A percentile compares a stretch with the other conserved stretches of the same genome.
Evolutionary conservation across 2,888 invertebrate genomes (phyloP).

Genomic region (Trachelus troglodyta): DNA sequence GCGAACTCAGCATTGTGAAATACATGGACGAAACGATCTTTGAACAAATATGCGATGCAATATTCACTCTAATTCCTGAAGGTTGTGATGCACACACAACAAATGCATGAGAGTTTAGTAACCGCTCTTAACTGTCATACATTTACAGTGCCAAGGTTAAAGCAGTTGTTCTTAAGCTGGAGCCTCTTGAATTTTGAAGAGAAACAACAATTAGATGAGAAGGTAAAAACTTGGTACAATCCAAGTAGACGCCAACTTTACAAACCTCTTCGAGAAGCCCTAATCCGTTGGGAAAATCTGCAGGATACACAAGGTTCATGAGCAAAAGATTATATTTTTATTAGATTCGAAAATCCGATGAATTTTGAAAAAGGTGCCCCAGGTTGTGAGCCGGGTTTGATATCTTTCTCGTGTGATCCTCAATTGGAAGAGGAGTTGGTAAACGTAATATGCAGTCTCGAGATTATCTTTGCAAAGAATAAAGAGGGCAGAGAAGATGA

Average conservation of each 20-base stretch:
- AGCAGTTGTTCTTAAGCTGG: conserved; percentile 39
- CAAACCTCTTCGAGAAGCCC: conserved; percentile 38
- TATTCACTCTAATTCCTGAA: conserved; percentile 42
- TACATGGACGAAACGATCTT: conserved; percentile 37
- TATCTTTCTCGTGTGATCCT: conserved; percentile 41
- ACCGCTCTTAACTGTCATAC: not conserved
- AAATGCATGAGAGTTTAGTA: not conserved
- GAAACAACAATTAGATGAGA: conserved; percentile 31
- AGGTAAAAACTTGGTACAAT: conserved; percentile 30
- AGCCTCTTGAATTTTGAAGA: conserved; percentile 35
- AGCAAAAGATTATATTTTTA: not conserved
- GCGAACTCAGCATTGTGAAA: conserved; percentile 19
- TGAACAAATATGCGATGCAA: conserved; percentile 45
- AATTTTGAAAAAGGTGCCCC: conserved; percentile 32
- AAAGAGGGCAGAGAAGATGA: conserved; percentile 11
- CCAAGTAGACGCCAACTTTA: conserved; percentile 35
- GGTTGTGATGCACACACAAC: conserved; percentile 22
- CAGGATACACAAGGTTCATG: conserved; percentile 41
- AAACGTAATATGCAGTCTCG: conserved; percentile 38
- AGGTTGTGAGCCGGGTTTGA: conserved; percentile 41
- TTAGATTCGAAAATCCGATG: not conserved
- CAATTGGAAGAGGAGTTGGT: conserved; percentile 40
- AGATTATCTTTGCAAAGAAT: conserved; percentile 30
- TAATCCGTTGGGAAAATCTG: conserved; percentile 41
- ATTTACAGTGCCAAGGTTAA: conserved; percentile 37